Base-by-base conservation (phyloP, 2,888 invertebrate species). In the Ectemnius continuus region DNA sequence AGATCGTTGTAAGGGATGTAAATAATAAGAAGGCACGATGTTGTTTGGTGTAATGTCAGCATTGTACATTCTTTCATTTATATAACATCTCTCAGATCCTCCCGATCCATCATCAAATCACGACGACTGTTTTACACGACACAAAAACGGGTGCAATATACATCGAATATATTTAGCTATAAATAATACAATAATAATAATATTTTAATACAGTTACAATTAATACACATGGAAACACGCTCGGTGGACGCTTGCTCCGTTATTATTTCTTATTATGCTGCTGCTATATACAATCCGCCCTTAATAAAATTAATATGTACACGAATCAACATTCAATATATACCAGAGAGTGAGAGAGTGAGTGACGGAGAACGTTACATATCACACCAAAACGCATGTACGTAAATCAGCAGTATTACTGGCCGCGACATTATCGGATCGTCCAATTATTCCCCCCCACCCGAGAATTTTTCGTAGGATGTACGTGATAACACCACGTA, bases 301-400 rank as follows among this genome's bases (percentile, higher is more conserved):
- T 84, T 85, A 84, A 86, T 86, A 87, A 87, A 88, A 88, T 88
- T 88, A 87, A 87, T 90, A 90, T 90, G 84, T 90, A 90, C 90
- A 90, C 80, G 82, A 87, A 87, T 86, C 81, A 81, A 88, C 86
- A 88, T 86, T 86, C 79, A 86, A 81, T 81, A 86, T 83, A 84
- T 80, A 36, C 36, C 36, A 36, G 36, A 36, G 36, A 36, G 36
- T 36, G 36, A 36, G 36, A 36, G 36, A 36, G 36, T 36, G 36
- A 36, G 36, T 36, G 36, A 36, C 36, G 36, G 83, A 80, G 84
- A 79, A 86, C 82, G 84, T 85, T 85, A 86, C 85, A 84, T 80
- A 85, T 82, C 83, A 86, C 86, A 85, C 84, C 72, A 78, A 84
- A 81, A 83, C 80, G 75, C 36, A 36, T 36, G 36, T 82, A 80